Conservation (phyloP, 2,888 invertebrate genomes). For the Lysandra coridon region DNA sequence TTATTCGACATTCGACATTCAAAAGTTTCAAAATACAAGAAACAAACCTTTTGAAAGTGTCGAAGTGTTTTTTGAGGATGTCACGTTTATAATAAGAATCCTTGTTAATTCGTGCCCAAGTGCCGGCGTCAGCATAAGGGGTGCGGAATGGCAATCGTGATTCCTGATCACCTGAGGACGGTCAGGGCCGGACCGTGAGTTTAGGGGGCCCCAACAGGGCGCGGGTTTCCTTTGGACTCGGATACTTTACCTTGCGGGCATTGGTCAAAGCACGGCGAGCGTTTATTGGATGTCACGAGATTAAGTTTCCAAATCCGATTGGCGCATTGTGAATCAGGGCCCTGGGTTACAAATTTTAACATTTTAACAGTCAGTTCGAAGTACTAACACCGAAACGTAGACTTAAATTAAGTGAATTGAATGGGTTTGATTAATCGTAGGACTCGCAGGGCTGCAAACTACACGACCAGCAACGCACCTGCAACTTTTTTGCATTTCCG, state of each 20-base stretch:
- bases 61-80: slow-evolving; percentile 28
- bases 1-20: not conserved
- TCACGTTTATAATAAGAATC: slow-evolving; percentile 37
- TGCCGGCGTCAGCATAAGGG: slow-evolving; percentile 45
- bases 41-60: slow-evolving; percentile 11
- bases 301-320: no score
- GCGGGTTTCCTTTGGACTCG: not conserved
- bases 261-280: not conserved
- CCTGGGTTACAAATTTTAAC: no score
- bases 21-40: not conserved
- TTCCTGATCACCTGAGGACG: slow-evolving; percentile 48
- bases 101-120: slow-evolving; percentile 48
- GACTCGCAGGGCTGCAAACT: not conserved
- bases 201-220: not conserved
- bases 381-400: not conserved
- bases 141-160: slow-evolving; percentile 50
- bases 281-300: not conserved
- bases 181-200: not conserved
- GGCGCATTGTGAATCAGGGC: no score
- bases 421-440: not conserved
- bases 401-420: no score
- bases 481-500: no score
- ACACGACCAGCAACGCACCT: no score
- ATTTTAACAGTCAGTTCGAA: not conserved
- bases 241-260: not conserved